Base-by-base conservation (phyloP, 37 sponge, comb jelly and placozoan genomes). In the Ephydatia muelleri region DNA sequence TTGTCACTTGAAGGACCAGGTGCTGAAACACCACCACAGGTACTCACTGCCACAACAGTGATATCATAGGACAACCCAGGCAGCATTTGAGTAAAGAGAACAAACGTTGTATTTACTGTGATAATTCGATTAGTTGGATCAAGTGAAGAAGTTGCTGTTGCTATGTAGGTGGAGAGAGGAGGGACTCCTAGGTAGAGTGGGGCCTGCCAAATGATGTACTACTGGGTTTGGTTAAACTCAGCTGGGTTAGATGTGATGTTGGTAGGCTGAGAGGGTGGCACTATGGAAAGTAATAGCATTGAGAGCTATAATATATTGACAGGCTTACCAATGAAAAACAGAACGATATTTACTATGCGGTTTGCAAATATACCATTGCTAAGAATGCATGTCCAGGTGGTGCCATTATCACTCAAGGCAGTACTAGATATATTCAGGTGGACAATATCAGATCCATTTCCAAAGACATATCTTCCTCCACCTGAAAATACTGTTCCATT, bases 331-430 rank as follows among this genome's bases (percentile, higher is more conserved):
- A 57, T 4, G 57, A 57, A 13, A 57, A 57, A 57, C 57, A 57
- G 57, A 57, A 57, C 14, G 9, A 57, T 57, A 57, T 11, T 57
- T 21, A 57, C 57, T 13, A 57, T 57, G 57, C 16, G 57, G 16
- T 4, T 4, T 57, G 57, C 6, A 57, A 57, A 57, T 13, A 57
- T 11, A 57, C 57, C 57, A 57, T 57, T 57, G 16, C 16, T 57
- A 57, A 77, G 22, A 39, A 27, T 76, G 38, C 85, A 84, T 5
- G 29, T 77, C 85, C 85, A 84, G 21, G 34, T 49, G n/a, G n/a
- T 57, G 21, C 85, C 85, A 8, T 68, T 37, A 68, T 84, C 85
- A 12, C 28, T 48, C 78, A 43, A 26, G 5, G 21, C 13, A 21
- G 38, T 67, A 37, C 38, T 39, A 16, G 13, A 38, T 35, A 84